Evolutionary conservation across 2,797 vertebrate genomes (phyloP), one percentile per base, ranked within the genome.

Genomic region (Fistularia tabacaria): DNA sequence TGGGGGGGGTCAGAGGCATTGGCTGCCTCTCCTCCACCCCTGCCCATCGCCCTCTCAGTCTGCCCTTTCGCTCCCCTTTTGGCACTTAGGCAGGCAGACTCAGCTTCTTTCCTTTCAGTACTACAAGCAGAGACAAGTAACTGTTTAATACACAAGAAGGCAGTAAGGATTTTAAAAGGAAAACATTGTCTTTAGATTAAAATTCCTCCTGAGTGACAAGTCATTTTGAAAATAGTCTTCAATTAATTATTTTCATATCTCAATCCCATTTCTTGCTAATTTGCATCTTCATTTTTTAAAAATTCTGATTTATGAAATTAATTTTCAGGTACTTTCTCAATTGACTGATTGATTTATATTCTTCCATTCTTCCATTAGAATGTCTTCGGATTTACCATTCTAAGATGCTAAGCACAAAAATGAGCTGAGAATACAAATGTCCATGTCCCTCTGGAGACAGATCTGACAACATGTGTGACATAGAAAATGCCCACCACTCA

Each of bases 71-170:
- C 89, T 72, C 82, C 0, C 80, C 79, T 92, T 25, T 93, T 93
- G 91, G 93, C 92, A 92, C 92, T 95, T 95, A 99, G 1, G 96
- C 96, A 86, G 96, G 97, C 91, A 99, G 93, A 89, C 97, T 99
- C 87, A 98, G 91, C 90, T 98, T 98, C 94, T 99, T 99, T 87
- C 97, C 97, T 90, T 98, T 99, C 83, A 99, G 93, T 57, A 98
- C 97, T 99, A 64, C 73, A 77, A 56, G 1, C n/a, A 78, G 58
- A 87, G 2, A 39, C 14, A 11, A 9, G 6, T 8, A 10, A 9
- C 10, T 14, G 36, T 44, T 7, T 43, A 9, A 13, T 11, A 38
- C 37, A 38, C 39, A 10, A 2, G 39, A 8, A 8, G 39, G 39
- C 39, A 40, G 39, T 25, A 25, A 25, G 25, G 25, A 25, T 25